phyloP scores from a whole-genome alignment of 2,888 invertebrate genomes.

The Ennomos fuscantarius region DNA sequence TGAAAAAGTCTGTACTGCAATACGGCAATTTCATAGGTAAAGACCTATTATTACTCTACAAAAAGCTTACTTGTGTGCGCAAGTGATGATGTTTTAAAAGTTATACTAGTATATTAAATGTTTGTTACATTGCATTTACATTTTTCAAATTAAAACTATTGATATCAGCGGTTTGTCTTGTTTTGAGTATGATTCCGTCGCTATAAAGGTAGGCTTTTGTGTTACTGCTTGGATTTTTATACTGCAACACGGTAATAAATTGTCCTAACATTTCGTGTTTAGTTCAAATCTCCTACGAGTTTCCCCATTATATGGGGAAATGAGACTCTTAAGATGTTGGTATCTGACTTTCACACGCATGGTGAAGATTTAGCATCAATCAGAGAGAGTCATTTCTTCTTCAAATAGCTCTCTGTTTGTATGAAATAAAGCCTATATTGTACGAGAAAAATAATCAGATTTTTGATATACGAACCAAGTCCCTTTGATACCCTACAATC shows the following conservation, averaged over 20 bases:
- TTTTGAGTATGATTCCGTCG: too few relatives aligned
- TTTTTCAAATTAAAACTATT: too few relatives aligned
- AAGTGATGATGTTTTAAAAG: too few relatives aligned
- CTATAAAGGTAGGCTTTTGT: not conserved
- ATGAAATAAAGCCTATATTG: constrained; percentile 3
- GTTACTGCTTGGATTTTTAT: constrained; percentile 5
- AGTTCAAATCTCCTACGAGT: constrained; percentile 37
- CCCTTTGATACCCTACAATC: not conserved
- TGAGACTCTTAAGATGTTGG: constrained; percentile 28
- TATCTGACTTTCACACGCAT: constrained; percentile 30
- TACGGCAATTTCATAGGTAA: too few relatives aligned
- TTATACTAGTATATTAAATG: too few relatives aligned
- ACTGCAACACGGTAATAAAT: constrained; percentile 11
- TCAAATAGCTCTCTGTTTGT: constrained; percentile 8
- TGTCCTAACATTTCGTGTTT: constrained; percentile 29
- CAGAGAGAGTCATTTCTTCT: constrained; percentile 15
- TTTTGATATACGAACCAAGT: not conserved
- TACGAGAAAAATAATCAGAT: not conserved
- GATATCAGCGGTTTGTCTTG: too few relatives aligned
- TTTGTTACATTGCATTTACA: too few relatives aligned
- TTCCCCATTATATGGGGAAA: constrained; percentile 41
- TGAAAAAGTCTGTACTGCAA: too few relatives aligned
- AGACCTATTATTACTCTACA: too few relatives aligned
- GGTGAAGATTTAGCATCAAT: constrained; percentile 22
- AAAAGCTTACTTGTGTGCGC: too few relatives aligned